These are phyloP conservation scores for Syrphus vitripennis DNA, from an alignment of 2,888 invertebrate genomes.

Conservation along the genomic window DNA sequence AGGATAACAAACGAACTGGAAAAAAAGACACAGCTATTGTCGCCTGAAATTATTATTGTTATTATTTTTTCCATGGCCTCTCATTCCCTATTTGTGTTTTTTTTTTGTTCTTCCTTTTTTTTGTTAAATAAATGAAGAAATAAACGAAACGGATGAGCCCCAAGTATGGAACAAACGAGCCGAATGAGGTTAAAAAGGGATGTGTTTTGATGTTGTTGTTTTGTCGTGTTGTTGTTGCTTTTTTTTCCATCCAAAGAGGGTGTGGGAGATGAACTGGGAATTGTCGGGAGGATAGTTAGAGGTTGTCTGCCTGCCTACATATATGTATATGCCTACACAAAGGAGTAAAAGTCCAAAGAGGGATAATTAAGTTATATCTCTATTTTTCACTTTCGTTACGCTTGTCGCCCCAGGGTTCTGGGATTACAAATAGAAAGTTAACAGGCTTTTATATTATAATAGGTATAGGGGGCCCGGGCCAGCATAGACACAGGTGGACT, in stretches of 20 bases:
- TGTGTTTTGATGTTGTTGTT: constrained; percentile 23
- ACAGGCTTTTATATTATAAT: constrained; percentile 35
- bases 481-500: constrained; percentile 7
- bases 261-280: constrained; percentile 49
- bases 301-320: constrained; percentile 40
- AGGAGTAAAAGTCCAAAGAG: constrained; percentile 53
- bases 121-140: constrained; percentile 56
- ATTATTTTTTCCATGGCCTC: constrained; percentile 50
- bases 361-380: constrained; percentile 48
- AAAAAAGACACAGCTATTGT: constrained; percentile 55
- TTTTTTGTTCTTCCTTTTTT: constrained; percentile 12
- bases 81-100: not conserved
- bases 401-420: constrained; percentile 41
- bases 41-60: constrained; percentile 64
- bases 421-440: constrained; percentile 58
- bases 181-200: constrained; percentile 70
- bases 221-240: not conserved
- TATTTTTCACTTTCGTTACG: constrained; percentile 44
- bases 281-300: constrained; percentile 52
- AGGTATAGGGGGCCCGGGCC: not conserved
- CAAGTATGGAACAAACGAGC: constrained; percentile 60
- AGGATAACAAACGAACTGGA: constrained; percentile 44
- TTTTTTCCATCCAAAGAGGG: not conserved
- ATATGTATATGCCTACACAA: too few relatives aligned
- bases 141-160: constrained; percentile 62